Evolutionary conservation across 2,888 invertebrate species (phyloP).

Genomic region (Troglohyphantes excavatus): DNA sequence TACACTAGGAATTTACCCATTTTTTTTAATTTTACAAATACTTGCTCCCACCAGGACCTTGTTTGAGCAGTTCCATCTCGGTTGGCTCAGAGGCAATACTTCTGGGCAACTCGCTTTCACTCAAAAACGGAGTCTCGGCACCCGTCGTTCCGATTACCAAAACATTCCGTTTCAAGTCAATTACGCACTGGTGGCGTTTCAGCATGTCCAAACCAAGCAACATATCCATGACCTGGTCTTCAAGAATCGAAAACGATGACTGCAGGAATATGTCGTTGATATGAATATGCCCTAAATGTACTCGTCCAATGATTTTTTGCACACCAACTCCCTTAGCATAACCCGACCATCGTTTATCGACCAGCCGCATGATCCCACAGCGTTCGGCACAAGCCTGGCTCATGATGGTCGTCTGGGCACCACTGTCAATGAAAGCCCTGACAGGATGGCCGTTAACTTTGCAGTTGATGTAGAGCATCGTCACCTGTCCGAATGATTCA

Average conservation of each 20-base stretch:
- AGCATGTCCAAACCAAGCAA: slow-evolving; percentile 98
- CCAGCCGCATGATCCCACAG: slow-evolving; percentile 86
- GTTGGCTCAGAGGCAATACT: background rate
- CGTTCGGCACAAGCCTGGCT: slow-evolving; percentile 96
- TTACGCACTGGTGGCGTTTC: slow-evolving; percentile 96
- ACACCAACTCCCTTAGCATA: slow-evolving; percentile 97
- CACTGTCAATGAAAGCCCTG: slow-evolving; percentile 98
- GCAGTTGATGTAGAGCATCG: slow-evolving; percentile 98
- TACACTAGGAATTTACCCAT: too few species aligned
- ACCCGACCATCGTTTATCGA: slow-evolving; percentile 95
- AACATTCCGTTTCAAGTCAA: slow-evolving; percentile 93
- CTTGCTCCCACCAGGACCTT: slow-evolving; percentile 17
- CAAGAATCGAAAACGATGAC: slow-evolving; percentile 97
- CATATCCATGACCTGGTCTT: slow-evolving; percentile 99
- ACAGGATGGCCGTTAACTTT: slow-evolving; percentile 97
- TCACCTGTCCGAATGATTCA: slow-evolving; percentile 98
- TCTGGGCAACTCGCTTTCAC: slow-evolving; percentile 88
- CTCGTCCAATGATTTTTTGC: slow-evolving; percentile 96
- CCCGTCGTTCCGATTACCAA: slow-evolving; percentile 96
- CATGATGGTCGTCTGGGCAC: slow-evolving; percentile 99
- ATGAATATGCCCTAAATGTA: slow-evolving; percentile 97
- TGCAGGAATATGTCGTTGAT: slow-evolving; percentile 96
- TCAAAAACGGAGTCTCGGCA: slow-evolving; percentile 93
- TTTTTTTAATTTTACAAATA: too few species aligned
- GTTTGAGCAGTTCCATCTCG: background rate